These are phyloP conservation scores for Monomorium pharaonis DNA, from an alignment of 1,140 invertebrate species.

Conservation along the genomic window DNA sequence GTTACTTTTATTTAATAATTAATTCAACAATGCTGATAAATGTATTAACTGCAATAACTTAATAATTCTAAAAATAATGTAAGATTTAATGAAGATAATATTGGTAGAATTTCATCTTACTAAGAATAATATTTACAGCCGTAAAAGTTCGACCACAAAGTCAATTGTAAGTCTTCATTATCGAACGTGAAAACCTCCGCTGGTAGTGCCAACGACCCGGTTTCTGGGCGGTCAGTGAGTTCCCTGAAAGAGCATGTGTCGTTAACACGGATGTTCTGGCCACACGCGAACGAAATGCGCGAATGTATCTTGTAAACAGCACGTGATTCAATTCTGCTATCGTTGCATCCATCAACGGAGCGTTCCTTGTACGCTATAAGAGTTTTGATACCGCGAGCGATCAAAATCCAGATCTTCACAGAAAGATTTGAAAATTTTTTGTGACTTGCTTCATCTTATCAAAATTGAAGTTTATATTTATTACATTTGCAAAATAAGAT, in stretches of 20 bases:
- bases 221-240: constrained; percentile 38
- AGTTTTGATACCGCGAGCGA: constrained; percentile 31
- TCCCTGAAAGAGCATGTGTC: constrained; percentile 32
- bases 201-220: constrained; percentile 20
- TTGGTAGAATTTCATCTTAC: not conserved
- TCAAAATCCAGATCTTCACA: not conserved
- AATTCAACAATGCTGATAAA: not conserved
- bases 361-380: constrained; percentile 14
- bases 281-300: constrained; percentile 62
- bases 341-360: constrained; percentile 47
- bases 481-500: not conserved
- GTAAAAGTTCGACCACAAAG: not conserved
- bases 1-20: not conserved
- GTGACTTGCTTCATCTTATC: not conserved
- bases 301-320: constrained; percentile 47
- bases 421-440: not conserved
- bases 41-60: not conserved
- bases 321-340: constrained; percentile 60
- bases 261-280: constrained; percentile 7
- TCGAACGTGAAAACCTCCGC: constrained; percentile 37
- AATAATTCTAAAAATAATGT: not conserved
- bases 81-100: constrained; percentile 6
- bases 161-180: constrained; percentile 37
- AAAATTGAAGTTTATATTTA: not conserved
- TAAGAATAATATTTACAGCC: not conserved